Conservation (phyloP, 2,888 invertebrate genomes). For the Pteria penguin region DNA sequence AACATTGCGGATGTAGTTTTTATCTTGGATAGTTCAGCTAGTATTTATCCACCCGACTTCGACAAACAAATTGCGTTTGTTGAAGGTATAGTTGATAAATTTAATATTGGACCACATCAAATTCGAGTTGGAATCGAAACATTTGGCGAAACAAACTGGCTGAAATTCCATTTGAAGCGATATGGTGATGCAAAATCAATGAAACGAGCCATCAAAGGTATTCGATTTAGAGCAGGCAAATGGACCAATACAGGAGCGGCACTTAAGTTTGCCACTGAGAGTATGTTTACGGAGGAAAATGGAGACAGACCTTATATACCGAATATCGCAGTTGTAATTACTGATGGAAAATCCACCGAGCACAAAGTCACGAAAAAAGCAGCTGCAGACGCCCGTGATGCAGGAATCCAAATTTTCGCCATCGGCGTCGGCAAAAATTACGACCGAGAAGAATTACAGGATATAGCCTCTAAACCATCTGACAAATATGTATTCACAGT, state of each 20-base stretch:
- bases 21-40: constrained; percentile 66
- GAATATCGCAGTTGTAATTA: constrained; percentile 71
- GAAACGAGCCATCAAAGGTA: constrained; percentile 46
- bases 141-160: constrained; percentile 58
- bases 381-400: constrained; percentile 55
- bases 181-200: constrained; percentile 44
- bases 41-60: constrained; percentile 71
- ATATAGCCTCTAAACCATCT: constrained; percentile 62
- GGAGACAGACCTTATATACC: constrained; percentile 57
- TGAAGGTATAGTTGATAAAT: constrained; percentile 55
- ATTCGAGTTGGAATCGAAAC: constrained; percentile 61
- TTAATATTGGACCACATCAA: constrained; percentile 59
- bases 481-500: constrained; percentile 60
- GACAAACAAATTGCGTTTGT: constrained; percentile 63
- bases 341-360: constrained; percentile 73
- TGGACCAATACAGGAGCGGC: constrained; percentile 68
- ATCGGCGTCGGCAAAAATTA: constrained; percentile 66
- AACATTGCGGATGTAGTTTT: constrained; percentile 62
- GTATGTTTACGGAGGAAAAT: constrained; percentile 55
- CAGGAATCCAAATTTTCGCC: constrained; percentile 65
- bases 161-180: constrained; percentile 59
- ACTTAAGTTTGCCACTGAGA: constrained; percentile 51
- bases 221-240: constrained; percentile 50
- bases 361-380: constrained; percentile 53
- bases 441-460: constrained; percentile 55